Conservation (phyloP, 1,140 invertebrate species). For the Condylostylus longicornis region DNA sequence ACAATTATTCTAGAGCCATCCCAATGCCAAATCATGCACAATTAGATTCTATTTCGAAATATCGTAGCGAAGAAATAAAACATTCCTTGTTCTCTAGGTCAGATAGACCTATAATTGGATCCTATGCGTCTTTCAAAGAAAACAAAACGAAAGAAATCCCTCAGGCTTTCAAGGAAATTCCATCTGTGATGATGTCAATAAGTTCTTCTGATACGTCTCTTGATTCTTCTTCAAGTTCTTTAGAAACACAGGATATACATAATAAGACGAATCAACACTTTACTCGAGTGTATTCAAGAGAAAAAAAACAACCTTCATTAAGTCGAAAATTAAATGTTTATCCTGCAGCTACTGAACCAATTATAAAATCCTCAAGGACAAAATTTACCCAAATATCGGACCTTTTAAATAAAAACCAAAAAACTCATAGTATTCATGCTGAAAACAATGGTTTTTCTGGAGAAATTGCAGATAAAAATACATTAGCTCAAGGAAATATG, state of each 20-base stretch:
- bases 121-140: neutral
- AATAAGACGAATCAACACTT: slow-evolving; percentile 23
- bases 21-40: too few relatives aligned
- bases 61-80: too few relatives aligned
- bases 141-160: slow-evolving; percentile 1
- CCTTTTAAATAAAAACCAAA: slow-evolving; percentile 1
- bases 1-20: too few relatives aligned
- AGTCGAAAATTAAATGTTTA: neutral
- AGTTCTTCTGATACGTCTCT: slow-evolving; percentile 8
- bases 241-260: slow-evolving; percentile 19
- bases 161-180: slow-evolving; percentile 17
- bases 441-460: too few relatives aligned
- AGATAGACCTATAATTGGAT: neutral
- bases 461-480: too few relatives aligned
- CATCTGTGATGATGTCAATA: slow-evolving; percentile 17
- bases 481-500: too few relatives aligned
- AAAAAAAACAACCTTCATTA: neutral
- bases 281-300: slow-evolving; percentile 11
- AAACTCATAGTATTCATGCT: too few relatives aligned
- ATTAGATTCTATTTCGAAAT: too few relatives aligned
- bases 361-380: neutral
- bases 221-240: slow-evolving; percentile 5
- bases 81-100: slow-evolving; percentile 6
- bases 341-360: neutral
- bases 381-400: neutral